These are phyloP conservation scores for Paradoxurus hermaphroditus DNA, from an alignment of 2,113 vertebrate species.

Conservation along the genomic window DNA sequence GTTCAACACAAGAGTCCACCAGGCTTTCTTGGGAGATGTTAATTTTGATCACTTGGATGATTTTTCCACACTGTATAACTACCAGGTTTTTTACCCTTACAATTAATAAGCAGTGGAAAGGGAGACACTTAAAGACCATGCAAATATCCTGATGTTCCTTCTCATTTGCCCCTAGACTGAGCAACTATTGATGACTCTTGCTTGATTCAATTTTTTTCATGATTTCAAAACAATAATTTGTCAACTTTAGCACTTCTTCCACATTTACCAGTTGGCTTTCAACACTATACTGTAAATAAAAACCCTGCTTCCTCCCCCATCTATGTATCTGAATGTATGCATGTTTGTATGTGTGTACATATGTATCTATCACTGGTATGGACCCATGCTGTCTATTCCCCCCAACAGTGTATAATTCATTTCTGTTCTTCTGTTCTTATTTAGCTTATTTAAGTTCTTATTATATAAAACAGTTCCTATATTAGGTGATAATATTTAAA, in stretches of 20 bases:
- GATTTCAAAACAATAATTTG: neutral
- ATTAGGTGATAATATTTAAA: neutral
- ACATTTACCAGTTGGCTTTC: neutral
- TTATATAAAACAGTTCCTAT: neutral
- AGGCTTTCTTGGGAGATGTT: neutral
- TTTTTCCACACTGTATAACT: neutral
- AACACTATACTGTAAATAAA: neutral
- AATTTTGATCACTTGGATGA: neutral
- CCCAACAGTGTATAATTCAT: neutral
- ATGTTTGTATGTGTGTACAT: no score
- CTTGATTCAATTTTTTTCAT: neutral
- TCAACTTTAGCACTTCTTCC: neutral
- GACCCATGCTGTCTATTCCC: neutral
- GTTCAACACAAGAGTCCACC: neutral
- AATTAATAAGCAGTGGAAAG: neutral
- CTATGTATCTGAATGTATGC: neutral
- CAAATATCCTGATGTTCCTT: neutral
- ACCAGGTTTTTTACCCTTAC: neutral
- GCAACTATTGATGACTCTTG: neutral
- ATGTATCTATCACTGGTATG: neutral
- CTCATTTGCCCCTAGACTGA: neutral
- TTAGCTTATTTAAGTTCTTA: slow-evolving; percentile 2
- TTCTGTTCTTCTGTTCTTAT: neutral
- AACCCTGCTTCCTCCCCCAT: neutral
- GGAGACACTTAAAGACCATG: neutral